A percentile compares a stretch with the other conserved stretches of the same genome.
Evolutionary conservation across 2,888 invertebrate genomes (phyloP).

Genomic region (Philaethria dido): DNA sequence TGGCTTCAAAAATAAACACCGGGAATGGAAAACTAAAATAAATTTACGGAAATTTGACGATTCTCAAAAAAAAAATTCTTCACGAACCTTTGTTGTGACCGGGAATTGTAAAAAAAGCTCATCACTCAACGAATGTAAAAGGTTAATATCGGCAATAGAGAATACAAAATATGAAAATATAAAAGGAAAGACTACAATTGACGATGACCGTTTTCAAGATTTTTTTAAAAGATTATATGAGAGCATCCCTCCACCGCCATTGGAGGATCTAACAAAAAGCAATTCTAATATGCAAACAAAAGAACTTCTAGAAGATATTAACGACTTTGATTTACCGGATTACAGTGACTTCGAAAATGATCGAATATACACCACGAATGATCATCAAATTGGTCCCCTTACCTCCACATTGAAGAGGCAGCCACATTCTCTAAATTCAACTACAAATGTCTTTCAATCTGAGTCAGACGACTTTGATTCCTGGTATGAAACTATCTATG

Average conservation of each 20-base stretch:
- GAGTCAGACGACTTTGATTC: constrained; percentile 56
- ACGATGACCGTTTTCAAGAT: constrained; percentile 60
- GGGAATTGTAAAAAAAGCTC: constrained; percentile 50
- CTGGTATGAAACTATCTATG: constrained; percentile 74
- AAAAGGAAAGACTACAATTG: constrained; percentile 32
- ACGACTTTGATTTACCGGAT: constrained; percentile 62
- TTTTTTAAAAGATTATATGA: constrained; percentile 66
- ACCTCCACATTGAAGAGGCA: constrained; percentile 67
- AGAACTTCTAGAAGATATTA: constrained; percentile 51
- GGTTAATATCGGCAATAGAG: constrained; percentile 52
- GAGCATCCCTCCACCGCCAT: constrained; percentile 69
- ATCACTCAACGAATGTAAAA: constrained; percentile 53
- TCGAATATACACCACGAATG: constrained; percentile 52
- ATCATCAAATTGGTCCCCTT: constrained; percentile 50
- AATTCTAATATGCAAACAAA: constrained; percentile 46
- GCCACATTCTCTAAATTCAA: constrained; percentile 57
- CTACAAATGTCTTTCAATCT: constrained; percentile 51
- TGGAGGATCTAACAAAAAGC: constrained; percentile 52
- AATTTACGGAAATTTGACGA: constrained; percentile 57
- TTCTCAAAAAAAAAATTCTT: constrained; percentile 57
- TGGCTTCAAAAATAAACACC: constrained; percentile 68
- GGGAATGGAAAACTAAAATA: constrained; percentile 71
- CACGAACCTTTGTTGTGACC: constrained; percentile 51
- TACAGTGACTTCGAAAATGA: constrained; percentile 66
- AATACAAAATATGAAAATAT: constrained; percentile 38